Base-by-base conservation (phyloP, 2,113 vertebrate genomes). In the Prolemur simus region DNA sequence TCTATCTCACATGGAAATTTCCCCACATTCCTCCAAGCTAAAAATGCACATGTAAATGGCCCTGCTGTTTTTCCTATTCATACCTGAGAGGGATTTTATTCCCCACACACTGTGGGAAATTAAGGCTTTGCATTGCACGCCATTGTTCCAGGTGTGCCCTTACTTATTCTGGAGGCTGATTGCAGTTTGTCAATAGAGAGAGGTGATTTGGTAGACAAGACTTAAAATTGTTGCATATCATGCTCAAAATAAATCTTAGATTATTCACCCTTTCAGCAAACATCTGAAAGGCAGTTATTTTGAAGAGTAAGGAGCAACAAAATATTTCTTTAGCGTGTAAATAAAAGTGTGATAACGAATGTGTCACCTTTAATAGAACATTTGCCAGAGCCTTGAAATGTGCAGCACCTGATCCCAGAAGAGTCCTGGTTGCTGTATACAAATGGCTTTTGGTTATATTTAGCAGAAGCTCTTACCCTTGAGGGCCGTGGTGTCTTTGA, bases 131-230 rank as follows among this genome's bases (percentile, higher is more conserved):
- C 88, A 39, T 63, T 63, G 60, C 37, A 0, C 0, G 0, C 39
- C 66, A 27, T 49, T 63, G 73, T 82, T 74, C 92, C 27, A 23
- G 42, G 37, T 7, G 21, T 6, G n/a, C 52, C 39, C 96, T 74
- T 85, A 45, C 83, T 91, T 82, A 64, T 58, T 90, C 32, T 27
- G 71, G 37, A 84, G 82, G 54, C 45, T 83, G 93, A 68, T 93
- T 87, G 76, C 15, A 66, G 84, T 92, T 95, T 85, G 94, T 89
- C 89, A 91, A 81, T 82, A 89, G 52, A 66, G 90, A 27, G 60
- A 84, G 87, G 74, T 6, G 25, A 90, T 66, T 83, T 73, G 66
- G 74, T 23, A 37, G 82, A 63, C 47, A 45, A 49, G 39, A 39
- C 78, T 91, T 92, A 42, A 89, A 93, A 86, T 69, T 63, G 66